A percentile compares a stretch with the other conserved stretches of the same genome.
Evolutionary conservation across 2,888 invertebrate genomes (phyloP).

Genomic region (Chrysotoxum bicinctum): DNA sequence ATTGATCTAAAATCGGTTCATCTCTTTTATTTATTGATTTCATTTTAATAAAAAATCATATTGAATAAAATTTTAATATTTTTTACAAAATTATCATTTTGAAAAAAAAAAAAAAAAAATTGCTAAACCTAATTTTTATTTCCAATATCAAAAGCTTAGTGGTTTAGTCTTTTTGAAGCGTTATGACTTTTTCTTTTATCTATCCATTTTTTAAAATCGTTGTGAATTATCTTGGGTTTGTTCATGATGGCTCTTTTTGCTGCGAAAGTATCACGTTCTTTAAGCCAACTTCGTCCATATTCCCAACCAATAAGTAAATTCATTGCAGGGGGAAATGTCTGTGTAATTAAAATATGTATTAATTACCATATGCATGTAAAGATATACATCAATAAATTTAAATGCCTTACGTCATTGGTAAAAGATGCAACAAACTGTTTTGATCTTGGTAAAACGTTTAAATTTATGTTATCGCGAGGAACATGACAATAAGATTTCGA

Average conservation of each 20-base stretch:
- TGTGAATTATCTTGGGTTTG: conserved; percentile 41
- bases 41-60: no score
- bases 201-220: conserved; percentile 51
- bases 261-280: conserved; percentile 47
- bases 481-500: conserved; percentile 42
- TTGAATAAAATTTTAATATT: no score
- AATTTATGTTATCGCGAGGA: conserved; percentile 39
- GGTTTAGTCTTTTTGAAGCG: neutral
- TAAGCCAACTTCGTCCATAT: conserved; percentile 54
- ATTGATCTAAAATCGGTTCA: no score
- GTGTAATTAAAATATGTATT: neutral
- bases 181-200: conserved; percentile 34
- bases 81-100: no score
- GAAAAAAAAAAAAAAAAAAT: no score
- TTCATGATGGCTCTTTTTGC: conserved; percentile 10
- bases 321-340: conserved; percentile 38
- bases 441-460: neutral
- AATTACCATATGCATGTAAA: neutral
- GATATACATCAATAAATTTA: neutral
- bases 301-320: conserved; percentile 47
- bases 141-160: no score
- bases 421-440: conserved; percentile 23
- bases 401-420: conserved; percentile 20
- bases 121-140: no score
- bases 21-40: no score